A percentile compares a stretch with the other conserved stretches of the same genome.
These are phyloP conservation scores for Megathymus violae DNA, from an alignment of 1,140 invertebrate genomes.

Conservation along the genomic window DNA sequence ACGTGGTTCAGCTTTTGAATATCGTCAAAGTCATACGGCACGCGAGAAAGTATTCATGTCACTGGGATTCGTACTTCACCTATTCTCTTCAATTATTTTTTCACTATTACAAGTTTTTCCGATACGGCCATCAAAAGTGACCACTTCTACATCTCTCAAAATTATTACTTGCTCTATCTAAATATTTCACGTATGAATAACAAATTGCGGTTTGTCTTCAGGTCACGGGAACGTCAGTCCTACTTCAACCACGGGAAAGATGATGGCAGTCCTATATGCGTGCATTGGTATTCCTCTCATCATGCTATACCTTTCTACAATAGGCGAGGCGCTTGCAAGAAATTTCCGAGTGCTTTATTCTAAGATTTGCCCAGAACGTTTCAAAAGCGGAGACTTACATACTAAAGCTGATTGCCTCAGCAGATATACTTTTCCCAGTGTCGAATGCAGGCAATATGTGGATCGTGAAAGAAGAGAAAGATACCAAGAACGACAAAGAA, in stretches of 20 bases:
- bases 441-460: conserved; percentile 47
- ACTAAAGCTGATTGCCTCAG: conserved; percentile 60
- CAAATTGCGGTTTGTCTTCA: conserved; percentile 74
- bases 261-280: conserved; percentile 95
- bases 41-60: too few relatives aligned
- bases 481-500: conserved; percentile 48
- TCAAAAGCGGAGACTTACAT: conserved; percentile 63
- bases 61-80: too few relatives aligned
- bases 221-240: conserved; percentile 97
- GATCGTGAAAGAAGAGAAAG: conserved; percentile 57
- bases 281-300: conserved; percentile 95
- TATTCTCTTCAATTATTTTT: too few relatives aligned
- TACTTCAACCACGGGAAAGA: conserved; percentile 90
- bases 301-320: conserved; percentile 93
- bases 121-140: too few relatives aligned
- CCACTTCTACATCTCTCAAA: too few relatives aligned
- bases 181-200: too few relatives aligned
- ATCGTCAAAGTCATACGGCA: too few relatives aligned
- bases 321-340: conserved; percentile 90
- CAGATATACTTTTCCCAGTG: conserved; percentile 39
- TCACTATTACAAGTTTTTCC: too few relatives aligned
- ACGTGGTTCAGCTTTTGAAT: too few relatives aligned
- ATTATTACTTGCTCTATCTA: too few relatives aligned
- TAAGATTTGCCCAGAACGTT: conserved; percentile 63
- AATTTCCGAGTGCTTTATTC: conserved; percentile 80